Base-by-base conservation (phyloP, 1,140 invertebrate genomes). In the Eciton burchellii region DNA sequence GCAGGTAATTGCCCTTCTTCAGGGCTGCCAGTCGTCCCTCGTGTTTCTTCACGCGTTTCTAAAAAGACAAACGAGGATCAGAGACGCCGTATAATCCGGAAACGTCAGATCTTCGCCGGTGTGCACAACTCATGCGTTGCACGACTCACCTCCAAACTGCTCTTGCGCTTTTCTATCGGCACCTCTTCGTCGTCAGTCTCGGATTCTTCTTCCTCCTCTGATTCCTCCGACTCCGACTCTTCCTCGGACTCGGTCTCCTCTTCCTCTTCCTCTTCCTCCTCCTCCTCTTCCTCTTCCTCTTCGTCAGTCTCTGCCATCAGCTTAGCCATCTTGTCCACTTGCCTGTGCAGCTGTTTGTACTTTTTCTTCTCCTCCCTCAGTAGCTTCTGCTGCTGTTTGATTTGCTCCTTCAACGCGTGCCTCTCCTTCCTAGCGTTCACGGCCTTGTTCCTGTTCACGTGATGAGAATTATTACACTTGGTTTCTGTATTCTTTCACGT, bases 241-340 rank as follows among this genome's bases (percentile, higher is more conserved):
- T 96, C 95, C 81, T 96, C 95, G 26, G 96, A 94, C 24, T 94
- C 93, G 41, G 94, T 94, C 21, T 92, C 92, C 81, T 94, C 95
- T 81, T 97, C 96, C 57, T 96, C 96, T 41, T 95, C 95, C 11
- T 96, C 92, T 12, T 93, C 93, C 19, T 94, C 94, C 8, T 95
- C 94, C 2, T 94, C 92, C 11, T 94, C 92, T 8, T 93, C 93
- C 0, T 93, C 95, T n/a, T 95, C 95, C 4, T 97, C 96, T n/a
- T 97, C 96, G 14, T 96, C 96, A 3, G 95, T 95, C 85, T 97
- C 96, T 81, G 96, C 97, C 96, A 98, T 97, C 76, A 97, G 94
- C 19, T 96, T 96, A 0, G 97, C 97, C 97, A 98, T 98, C 94
- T 98, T 98, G 87, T 98, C 97, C 3, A 98, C 97, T 94, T 98